These are phyloP conservation scores for Eurytoma californica DNA, from an alignment of 2,888 invertebrate species.

Conservation along the genomic window DNA sequence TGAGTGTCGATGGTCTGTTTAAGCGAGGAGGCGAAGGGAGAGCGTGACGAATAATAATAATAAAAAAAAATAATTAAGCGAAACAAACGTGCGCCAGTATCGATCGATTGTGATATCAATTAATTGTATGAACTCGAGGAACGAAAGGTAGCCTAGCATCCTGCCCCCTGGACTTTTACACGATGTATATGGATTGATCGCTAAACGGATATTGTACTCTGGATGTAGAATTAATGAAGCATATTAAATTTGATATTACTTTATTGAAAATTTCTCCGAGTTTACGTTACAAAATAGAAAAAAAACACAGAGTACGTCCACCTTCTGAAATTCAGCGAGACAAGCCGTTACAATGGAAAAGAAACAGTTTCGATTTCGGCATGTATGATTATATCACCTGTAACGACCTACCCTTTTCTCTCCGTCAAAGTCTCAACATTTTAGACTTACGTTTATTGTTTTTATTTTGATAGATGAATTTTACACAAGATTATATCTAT, in stretches of 20 bases:
- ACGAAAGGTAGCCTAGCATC: slow-evolving; percentile 56
- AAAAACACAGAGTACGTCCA: slow-evolving; percentile 34
- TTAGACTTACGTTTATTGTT: slow-evolving; percentile 69
- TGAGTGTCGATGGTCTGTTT: slow-evolving; percentile 51
- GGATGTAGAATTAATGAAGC: slow-evolving; percentile 28
- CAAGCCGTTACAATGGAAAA: slow-evolving; percentile 30
- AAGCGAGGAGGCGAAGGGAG: slow-evolving; percentile 54
- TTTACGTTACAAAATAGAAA: slow-evolving; percentile 34
- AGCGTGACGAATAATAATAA: slow-evolving; percentile 58
- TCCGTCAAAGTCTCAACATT: slow-evolving; percentile 61
- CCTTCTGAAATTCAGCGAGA: slow-evolving; percentile 46
- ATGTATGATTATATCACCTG: slow-evolving; percentile 47
- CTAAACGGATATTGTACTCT: slow-evolving; percentile 55
- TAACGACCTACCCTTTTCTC: slow-evolving; percentile 50
- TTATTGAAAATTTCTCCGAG: slow-evolving; percentile 42
- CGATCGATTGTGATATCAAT: slow-evolving; percentile 63
- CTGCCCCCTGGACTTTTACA: slow-evolving; percentile 60
- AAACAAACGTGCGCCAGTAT: slow-evolving; percentile 60
- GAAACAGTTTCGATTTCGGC: slow-evolving; percentile 52
- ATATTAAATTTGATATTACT: slow-evolving; percentile 54
- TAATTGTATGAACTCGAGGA: slow-evolving; percentile 55
- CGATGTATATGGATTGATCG: slow-evolving; percentile 62
- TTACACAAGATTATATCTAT: slow-evolving; percentile 70
- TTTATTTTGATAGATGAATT: slow-evolving; percentile 73
- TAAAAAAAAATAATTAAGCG: slow-evolving; percentile 52